These are phyloP conservation scores for Timema podura DNA, from an alignment of 2,888 invertebrate species.

Conservation along the genomic window DNA sequence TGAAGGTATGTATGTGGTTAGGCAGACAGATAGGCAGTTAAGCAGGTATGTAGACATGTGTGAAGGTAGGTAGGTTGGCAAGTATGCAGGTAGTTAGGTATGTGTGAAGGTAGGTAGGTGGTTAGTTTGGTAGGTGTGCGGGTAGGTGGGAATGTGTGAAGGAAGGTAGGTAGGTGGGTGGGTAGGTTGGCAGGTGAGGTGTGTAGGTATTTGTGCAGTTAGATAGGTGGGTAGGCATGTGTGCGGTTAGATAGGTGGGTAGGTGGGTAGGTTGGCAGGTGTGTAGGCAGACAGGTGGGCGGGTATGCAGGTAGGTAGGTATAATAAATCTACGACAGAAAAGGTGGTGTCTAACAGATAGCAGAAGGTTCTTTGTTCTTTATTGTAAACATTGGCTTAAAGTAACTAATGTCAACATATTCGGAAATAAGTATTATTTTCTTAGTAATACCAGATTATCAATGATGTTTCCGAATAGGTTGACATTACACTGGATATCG, in stretches of 20 bases:
- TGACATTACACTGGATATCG: no score
- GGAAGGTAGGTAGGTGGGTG: neutral
- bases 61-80: neutral
- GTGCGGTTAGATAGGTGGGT: no score
- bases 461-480: no score
- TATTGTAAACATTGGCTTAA: no score
- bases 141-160: neutral
- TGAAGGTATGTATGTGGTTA: neutral
- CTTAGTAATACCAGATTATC: no score
- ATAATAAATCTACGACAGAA: no score
- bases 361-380: no score
- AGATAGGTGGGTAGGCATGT: neutral
- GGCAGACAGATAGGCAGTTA: neutral
- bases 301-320: neutral
- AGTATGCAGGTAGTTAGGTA: neutral
- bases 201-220: neutral
- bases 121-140: neutral
- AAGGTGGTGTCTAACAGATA: no score
- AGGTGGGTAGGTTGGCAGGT: no score
- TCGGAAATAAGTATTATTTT: no score
- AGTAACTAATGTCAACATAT: no score
- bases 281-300: neutral
- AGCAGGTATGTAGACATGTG: neutral
- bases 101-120: neutral
- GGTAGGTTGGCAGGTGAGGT: no score